A percentile compares a stretch with the other conserved stretches of the same genome.
Evolutionary conservation across 2,113 vertebrate genomes (phyloP).

Genomic region (Sitta europaea): DNA sequence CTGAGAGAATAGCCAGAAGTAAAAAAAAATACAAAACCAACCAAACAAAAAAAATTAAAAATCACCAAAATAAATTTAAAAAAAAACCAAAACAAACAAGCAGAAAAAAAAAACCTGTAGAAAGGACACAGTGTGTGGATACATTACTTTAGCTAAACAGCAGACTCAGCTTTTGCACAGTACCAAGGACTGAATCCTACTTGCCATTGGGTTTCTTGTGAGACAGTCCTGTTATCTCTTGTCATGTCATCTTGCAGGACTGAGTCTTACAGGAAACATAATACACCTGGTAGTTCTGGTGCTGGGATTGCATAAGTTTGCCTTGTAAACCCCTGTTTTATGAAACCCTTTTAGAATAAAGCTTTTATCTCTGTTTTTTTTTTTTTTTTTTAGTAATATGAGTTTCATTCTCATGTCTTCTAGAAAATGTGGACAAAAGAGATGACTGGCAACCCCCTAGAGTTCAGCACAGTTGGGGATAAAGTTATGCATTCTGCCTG

Average conservation of each 20-base stretch:
- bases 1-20: background rate
- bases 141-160: background rate
- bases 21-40: background rate
- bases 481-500: background rate
- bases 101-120: background rate
- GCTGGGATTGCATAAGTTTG: background rate
- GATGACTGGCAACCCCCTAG: background rate
- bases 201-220: background rate
- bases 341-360: background rate
- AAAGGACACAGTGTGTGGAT: background rate
- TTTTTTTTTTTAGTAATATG: background rate
- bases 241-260: background rate
- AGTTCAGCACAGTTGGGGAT: background rate
- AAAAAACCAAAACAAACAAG: background rate
- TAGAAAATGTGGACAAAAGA: constrained; percentile 1
- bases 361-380: background rate
- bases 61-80: background rate
- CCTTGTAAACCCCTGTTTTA: background rate
- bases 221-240: background rate
- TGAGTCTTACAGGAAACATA: background rate
- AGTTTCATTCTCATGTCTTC: background rate
- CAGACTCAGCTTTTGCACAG: background rate
- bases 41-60: background rate
- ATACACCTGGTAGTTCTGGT: background rate
- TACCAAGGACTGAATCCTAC: background rate